phyloP scores from a whole-genome alignment of 2,888 invertebrate species.

The Siphlonurus alternatus region DNA sequence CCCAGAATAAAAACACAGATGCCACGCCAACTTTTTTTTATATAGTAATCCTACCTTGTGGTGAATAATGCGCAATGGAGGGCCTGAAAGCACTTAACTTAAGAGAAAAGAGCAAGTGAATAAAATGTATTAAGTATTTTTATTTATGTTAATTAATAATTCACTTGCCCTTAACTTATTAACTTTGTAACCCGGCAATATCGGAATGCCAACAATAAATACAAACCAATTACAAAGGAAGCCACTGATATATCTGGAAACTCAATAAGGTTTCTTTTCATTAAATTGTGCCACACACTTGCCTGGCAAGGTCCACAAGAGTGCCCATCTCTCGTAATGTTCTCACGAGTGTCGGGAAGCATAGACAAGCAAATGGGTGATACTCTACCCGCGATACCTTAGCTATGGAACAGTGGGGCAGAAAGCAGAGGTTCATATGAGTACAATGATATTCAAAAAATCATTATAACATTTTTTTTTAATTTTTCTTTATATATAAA shows the following conservation, averaged over 20 bases:
- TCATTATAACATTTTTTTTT: background rate
- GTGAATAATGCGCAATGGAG: background rate
- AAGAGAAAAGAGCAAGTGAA: background rate
- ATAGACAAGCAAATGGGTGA: constrained; percentile 12
- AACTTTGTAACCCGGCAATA: constrained; percentile 4
- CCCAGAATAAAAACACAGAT: background rate
- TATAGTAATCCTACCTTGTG: background rate
- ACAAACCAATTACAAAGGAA: constrained; percentile 9
- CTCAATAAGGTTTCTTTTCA: background rate
- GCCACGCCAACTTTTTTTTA: background rate
- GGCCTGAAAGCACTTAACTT: background rate
- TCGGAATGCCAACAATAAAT: constrained; percentile 12
- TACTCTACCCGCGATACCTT: constrained; percentile 30
- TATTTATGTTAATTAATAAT: constrained; percentile 17
- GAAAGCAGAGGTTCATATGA: constrained; percentile 22
- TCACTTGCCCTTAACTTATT: constrained; percentile 10
- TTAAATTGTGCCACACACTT: constrained; percentile 12
- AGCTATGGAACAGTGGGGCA: constrained; percentile 30
- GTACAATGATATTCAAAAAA: constrained; percentile 10
- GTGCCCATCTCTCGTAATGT: constrained; percentile 1
- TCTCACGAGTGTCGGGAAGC: constrained; percentile 8
- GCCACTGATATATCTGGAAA: background rate
- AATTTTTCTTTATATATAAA: background rate
- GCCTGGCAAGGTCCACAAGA: constrained; percentile 14
- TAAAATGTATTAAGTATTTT: constrained; percentile 13